Evolutionary conservation across 2,113 vertebrate species (phyloP).

Genomic region (Canis aureus): DNA sequence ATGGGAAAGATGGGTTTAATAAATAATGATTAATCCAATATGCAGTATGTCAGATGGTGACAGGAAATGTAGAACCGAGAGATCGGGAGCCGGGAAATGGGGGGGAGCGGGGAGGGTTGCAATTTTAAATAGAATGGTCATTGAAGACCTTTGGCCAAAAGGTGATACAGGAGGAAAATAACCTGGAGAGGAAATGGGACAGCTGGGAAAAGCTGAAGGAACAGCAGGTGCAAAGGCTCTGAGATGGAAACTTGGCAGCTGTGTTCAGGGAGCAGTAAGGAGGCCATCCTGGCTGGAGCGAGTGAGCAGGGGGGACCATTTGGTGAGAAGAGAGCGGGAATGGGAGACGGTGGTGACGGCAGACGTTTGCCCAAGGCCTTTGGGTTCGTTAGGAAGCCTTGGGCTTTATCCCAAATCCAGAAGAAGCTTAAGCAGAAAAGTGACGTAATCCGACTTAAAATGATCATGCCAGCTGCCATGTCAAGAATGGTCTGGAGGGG

Average conservation of each 20-base stretch:
- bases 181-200: neutral
- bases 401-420: neutral
- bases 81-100: neutral
- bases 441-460: neutral
- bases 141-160: neutral
- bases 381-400: neutral
- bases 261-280: neutral
- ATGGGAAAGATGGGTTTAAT: neutral
- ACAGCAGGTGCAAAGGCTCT: neutral
- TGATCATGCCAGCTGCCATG: neutral
- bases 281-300: neutral
- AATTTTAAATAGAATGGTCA: neutral
- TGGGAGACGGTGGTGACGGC: neutral
- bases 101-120: neutral
- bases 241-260: neutral
- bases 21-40: neutral
- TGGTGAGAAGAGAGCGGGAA: neutral
- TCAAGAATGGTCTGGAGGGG: neutral
- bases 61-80: neutral
- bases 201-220: neutral
- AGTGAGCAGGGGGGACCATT: neutral
- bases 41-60: neutral
- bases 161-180: neutral
- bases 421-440: neutral
- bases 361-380: neutral